Evolutionary conservation across 2,797 vertebrate species (phyloP).

Genomic region (Hemibagrus guttatus): DNA sequence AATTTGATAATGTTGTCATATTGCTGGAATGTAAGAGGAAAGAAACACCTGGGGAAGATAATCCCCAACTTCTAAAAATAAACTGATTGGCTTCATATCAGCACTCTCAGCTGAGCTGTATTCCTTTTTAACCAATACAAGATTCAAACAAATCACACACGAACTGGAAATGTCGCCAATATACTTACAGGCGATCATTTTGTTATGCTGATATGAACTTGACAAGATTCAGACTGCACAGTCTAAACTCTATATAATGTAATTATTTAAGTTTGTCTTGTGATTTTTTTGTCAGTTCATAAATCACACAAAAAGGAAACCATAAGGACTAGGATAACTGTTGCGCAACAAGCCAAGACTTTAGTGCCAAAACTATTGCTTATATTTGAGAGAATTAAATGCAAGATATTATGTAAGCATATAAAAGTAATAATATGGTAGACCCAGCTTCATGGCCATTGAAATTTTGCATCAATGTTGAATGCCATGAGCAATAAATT

Average conservation of each 20-base stretch:
- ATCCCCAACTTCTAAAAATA: no score
- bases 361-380: neutral
- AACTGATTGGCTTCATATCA: neutral
- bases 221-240: neutral
- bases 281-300: neutral
- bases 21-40: neutral
- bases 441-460: neutral
- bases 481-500: neutral
- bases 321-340: neutral
- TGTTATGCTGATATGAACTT: neutral
- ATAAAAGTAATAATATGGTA: neutral
- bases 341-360: neutral
- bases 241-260: neutral
- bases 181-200: neutral
- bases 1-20: neutral
- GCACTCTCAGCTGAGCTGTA: neutral
- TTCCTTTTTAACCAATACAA: neutral
- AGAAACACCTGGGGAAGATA: neutral
- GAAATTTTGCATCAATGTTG: neutral
- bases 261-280: neutral
- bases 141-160: neutral
- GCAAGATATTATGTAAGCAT: neutral
- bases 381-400: neutral
- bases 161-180: no score
- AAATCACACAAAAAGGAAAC: neutral